Percentiles rank a stretch among this genome's conserved stretches.
Conservation (phyloP, 2,113 vertebrate genomes). For the Leucosticte australis region DNA sequence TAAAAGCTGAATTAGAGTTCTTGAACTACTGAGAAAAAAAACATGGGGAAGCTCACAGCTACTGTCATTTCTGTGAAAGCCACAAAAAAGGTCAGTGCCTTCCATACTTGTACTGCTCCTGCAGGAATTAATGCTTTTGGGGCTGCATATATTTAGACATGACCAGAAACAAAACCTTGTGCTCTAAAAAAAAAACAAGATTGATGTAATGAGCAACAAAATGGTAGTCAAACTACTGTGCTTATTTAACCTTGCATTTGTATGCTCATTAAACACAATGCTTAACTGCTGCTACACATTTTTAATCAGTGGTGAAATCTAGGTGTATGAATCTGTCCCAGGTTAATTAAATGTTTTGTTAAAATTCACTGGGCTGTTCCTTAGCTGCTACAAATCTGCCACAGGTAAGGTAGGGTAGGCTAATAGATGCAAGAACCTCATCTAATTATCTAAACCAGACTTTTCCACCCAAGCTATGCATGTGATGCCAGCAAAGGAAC, state of each 20-base stretch:
- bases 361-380: background rate
- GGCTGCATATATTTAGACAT: background rate
- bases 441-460: background rate
- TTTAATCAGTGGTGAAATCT: background rate
- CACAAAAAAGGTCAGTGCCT: background rate
- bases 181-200: background rate
- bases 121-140: background rate
- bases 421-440: background rate
- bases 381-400: background rate
- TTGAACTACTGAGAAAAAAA: background rate
- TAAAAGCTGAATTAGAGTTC: background rate
- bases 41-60: background rate
- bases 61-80: background rate
- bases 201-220: background rate
- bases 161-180: background rate
- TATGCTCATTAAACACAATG: background rate
- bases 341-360: background rate
- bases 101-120: background rate
- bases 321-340: background rate
- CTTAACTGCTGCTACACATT: background rate
- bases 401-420: background rate
- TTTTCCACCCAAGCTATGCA: background rate
- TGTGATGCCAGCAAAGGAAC: background rate
- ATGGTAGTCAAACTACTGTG: background rate
- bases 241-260: background rate